Evolutionary conservation across 2,113 vertebrate species (phyloP).

Genomic region (Gobius niger): DNA sequence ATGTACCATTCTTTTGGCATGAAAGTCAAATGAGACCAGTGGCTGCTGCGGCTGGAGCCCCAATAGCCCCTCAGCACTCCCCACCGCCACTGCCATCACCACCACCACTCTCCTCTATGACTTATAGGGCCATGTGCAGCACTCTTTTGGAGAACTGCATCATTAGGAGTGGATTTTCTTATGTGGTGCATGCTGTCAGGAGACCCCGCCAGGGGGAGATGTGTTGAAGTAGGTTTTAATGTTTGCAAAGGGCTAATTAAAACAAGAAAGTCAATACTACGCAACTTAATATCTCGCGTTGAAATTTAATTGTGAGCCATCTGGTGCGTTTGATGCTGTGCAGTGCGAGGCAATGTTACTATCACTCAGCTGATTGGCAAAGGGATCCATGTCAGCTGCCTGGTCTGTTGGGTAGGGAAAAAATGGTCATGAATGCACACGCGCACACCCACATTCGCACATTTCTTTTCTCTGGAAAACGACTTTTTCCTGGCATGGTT

Average conservation of each 20-base stretch:
- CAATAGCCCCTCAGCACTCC: slow-evolving; percentile 1
- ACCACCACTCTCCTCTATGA: not conserved
- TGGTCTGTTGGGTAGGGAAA: not conserved
- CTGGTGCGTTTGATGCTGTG: not conserved
- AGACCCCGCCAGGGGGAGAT: not conserved
- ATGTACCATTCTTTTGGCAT: slow-evolving; percentile 15
- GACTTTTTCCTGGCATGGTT: not conserved
- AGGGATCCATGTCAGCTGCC: not conserved
- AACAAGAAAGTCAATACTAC: not conserved
- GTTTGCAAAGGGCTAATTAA: not conserved
- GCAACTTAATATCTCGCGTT: not conserved
- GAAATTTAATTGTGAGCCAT: slow-evolving; percentile 6
- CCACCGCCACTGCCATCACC: not conserved
- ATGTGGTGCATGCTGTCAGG: not conserved
- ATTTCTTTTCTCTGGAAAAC: not conserved
- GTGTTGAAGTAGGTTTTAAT: not conserved
- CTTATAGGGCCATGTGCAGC: not conserved
- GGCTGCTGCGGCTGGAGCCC: not conserved
- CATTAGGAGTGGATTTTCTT: not conserved
- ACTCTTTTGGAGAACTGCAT: not conserved
- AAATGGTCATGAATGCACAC: not conserved
- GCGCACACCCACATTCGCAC: not conserved
- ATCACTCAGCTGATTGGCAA: slow-evolving; percentile 1
- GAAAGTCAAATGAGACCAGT: slow-evolving; percentile 44
- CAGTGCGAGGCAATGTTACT: not conserved